Base-by-base conservation (phyloP, 2,113 vertebrate genomes). In the Zootoca vivipara region DNA sequence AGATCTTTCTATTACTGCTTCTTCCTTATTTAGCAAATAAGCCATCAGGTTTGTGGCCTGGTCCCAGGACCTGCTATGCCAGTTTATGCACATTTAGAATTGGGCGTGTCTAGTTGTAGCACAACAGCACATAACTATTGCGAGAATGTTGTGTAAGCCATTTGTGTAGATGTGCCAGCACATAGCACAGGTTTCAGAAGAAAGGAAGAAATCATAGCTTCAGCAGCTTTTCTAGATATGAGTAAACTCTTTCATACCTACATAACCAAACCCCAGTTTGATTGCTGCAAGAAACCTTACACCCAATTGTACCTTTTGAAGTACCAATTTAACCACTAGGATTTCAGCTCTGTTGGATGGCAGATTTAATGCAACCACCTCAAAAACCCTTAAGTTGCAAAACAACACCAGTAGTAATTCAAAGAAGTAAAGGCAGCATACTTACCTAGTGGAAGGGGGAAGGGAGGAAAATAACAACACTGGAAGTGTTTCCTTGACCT, bases 11-110 rank as follows among this genome's bases (percentile, higher is more conserved):
- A 82, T 81, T 81, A 64, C 82, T 88, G 89, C 56, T 85, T 1
- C 0, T 87, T 92, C 78, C 84, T 90, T 91, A 89, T 85, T 89
- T 85, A 56, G 9, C 56, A 88, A 83, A 83, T 83, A 83, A 88
- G 35, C 58, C 83, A 38, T 62, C 22, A 83, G 40, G n/a, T 78
- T 88, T 88, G 83, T 77, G 62, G 64, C 87, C 40, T 78, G 64
- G 67, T 69, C 72, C 20, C 58, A 78, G 56, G 80, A 83, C 72
- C 42, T 88, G 87, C 80, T 83, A 46, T 83, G 73, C 81, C 64
- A 88, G 87, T 88, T 82, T 82, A 64, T 82, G 15, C 79, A 42
- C 46, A 82, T 87, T 82, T 77, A 83, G 73, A 52, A 28, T 69
- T 77, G 81, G 87, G 87, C 8, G 87, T 88, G 81, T 26, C 58